Conservation (phyloP, 2,797 vertebrate species). For the Naso thynnoides region DNA sequence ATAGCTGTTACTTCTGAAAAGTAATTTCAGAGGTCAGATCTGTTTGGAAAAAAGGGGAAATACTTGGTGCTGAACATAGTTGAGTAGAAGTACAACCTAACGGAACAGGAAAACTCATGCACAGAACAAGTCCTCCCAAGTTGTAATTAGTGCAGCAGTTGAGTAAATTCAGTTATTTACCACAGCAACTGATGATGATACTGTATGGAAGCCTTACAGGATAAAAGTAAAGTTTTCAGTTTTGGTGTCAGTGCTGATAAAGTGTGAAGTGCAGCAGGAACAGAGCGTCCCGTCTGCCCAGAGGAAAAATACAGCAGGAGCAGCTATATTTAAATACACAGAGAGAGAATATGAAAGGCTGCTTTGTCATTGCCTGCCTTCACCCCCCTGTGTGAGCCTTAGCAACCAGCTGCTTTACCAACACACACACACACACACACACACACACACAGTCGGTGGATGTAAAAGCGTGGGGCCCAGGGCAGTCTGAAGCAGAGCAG, state of each 20-base stretch:
- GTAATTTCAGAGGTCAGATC: too few species aligned
- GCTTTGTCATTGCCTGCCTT: constrained; percentile 78
- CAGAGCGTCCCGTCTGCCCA: constrained; percentile 42
- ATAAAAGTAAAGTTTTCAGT: background rate
- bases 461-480: constrained; percentile 32
- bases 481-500: constrained; percentile 37
- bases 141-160: background rate
- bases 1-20: too few species aligned
- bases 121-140: background rate
- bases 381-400: constrained; percentile 52
- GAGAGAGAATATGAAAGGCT: constrained; percentile 78
- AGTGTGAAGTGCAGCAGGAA: constrained; percentile 37
- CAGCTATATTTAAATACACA: constrained; percentile 83
- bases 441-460: constrained; percentile 29
- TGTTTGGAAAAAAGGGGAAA: too few species aligned
- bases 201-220: background rate
- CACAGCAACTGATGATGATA: background rate
- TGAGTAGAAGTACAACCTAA: background rate
- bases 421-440: constrained; percentile 52
- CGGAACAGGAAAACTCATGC: background rate
- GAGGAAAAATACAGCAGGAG: constrained; percentile 53
- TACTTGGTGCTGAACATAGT: too few species aligned
- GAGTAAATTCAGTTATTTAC: background rate
- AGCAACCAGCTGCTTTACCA: constrained; percentile 81
- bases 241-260: background rate